Evolutionary conservation across 1,140 invertebrate genomes (phyloP).

Genomic region (Ooceraea biroi): DNA sequence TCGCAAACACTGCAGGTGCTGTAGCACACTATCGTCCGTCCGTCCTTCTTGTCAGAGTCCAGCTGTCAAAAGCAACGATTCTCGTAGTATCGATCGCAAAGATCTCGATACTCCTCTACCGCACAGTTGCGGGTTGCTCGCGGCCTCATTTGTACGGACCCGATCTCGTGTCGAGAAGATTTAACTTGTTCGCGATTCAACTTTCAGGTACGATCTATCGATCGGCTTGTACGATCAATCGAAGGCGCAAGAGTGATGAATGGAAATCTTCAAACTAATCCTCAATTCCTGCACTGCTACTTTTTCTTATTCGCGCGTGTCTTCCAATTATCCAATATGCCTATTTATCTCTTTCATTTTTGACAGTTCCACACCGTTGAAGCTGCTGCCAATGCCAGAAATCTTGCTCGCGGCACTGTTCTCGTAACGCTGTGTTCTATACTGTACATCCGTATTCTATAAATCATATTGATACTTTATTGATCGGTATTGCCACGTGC

Average conservation of each 20-base stretch:
- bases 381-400: background rate
- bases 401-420: slow-evolving; percentile 10
- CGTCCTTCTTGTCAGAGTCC: slow-evolving; percentile 78
- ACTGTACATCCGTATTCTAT: background rate
- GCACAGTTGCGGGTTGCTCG: slow-evolving; percentile 81
- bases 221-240: background rate
- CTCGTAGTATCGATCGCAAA: slow-evolving; percentile 71
- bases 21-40: slow-evolving; percentile 83
- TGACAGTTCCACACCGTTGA: background rate
- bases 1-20: slow-evolving; percentile 84
- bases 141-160: slow-evolving; percentile 81
- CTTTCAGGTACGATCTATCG: too few species aligned
- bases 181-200: background rate
- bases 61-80: slow-evolving; percentile 82
- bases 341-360: slow-evolving; percentile 30
- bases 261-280: background rate
- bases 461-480: background rate
- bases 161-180: slow-evolving; percentile 8
- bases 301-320: background rate
- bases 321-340: background rate
- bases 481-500: slow-evolving; percentile 5
- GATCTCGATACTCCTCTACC: slow-evolving; percentile 82
- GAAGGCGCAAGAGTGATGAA: slow-evolving; percentile 4
- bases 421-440: background rate
- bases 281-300: background rate